phyloP scores from a whole-genome alignment of 1,140 invertebrate species.

The Maniola jurtina region DNA sequence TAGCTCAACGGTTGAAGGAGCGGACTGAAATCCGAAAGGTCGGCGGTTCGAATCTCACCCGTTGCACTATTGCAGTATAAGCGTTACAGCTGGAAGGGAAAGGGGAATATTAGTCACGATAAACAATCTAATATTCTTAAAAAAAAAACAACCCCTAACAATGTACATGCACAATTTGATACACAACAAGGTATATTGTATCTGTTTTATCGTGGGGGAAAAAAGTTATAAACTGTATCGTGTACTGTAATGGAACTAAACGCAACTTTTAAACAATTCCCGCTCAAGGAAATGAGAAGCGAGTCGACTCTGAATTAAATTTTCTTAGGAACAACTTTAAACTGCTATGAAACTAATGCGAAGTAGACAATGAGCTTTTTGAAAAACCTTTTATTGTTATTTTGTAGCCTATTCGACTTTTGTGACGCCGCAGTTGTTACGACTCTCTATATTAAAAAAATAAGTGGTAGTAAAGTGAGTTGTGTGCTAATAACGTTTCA shows the following conservation, averaged over 20 bases:
- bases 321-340: constrained; percentile 44
- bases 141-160: too few species aligned
- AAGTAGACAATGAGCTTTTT: constrained; percentile 39
- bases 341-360: constrained; percentile 42
- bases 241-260: constrained; percentile 22
- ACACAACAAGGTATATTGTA: too few species aligned
- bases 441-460: neutral
- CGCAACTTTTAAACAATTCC: constrained; percentile 33
- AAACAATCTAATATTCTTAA: too few species aligned
- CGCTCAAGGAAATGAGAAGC: constrained; percentile 31
- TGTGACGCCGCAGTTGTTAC: neutral
- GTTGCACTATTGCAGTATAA: too few species aligned
- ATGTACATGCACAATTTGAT: too few species aligned
- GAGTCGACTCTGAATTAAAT: constrained; percentile 38
- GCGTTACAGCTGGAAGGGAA: too few species aligned
- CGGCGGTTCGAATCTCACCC: too few species aligned
- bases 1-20: too few species aligned
- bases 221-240: neutral
- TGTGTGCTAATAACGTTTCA: neutral
- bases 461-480: neutral
- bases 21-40: too few species aligned
- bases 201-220: neutral
- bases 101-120: too few species aligned
- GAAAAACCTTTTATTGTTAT: constrained; percentile 27
- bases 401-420: constrained; percentile 8